Evolutionary conservation across 1,140 invertebrate genomes (phyloP).

Genomic region (Drosophila guanche): DNA sequence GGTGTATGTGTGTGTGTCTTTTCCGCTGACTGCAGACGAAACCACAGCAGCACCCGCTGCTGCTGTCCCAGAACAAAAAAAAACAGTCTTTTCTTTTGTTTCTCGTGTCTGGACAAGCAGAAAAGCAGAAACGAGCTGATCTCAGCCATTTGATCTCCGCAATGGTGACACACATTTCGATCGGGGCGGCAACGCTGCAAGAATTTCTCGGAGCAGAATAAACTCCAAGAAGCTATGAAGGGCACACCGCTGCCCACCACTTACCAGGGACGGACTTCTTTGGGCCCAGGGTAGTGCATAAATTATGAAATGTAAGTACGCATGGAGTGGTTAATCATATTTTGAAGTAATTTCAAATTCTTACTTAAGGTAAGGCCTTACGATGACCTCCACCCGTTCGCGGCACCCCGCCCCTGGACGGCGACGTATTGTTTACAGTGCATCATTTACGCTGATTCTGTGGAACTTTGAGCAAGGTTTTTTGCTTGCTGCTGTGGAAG

Average conservation of each 20-base stretch:
- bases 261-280: neutral
- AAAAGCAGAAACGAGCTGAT: slow-evolving; percentile 57
- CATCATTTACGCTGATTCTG: slow-evolving; percentile 69
- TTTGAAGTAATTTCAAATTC: neutral
- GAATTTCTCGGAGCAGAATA: slow-evolving; percentile 20
- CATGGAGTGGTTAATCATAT: too few relatives aligned
- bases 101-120: slow-evolving; percentile 34
- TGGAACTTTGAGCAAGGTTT: slow-evolving; percentile 66
- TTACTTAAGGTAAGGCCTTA: neutral
- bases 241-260: slow-evolving; percentile 1
- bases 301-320: too few relatives aligned
- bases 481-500: slow-evolving; percentile 47
- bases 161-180: neutral
- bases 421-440: slow-evolving; percentile 48
- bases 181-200: slow-evolving; percentile 33
- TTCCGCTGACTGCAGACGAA: neutral
- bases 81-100: slow-evolving; percentile 18
- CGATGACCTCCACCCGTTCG: neutral
- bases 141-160: slow-evolving; percentile 22
- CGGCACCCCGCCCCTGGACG: slow-evolving; percentile 10
- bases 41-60: slow-evolving; percentile 37
- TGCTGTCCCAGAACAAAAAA: neutral
- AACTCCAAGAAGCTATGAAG: slow-evolving; percentile 4
- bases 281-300: too few relatives aligned
- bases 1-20: too few relatives aligned